phyloP scores from a whole-genome alignment of 1,140 invertebrate species.

The Listronotus bonariensis region DNA sequence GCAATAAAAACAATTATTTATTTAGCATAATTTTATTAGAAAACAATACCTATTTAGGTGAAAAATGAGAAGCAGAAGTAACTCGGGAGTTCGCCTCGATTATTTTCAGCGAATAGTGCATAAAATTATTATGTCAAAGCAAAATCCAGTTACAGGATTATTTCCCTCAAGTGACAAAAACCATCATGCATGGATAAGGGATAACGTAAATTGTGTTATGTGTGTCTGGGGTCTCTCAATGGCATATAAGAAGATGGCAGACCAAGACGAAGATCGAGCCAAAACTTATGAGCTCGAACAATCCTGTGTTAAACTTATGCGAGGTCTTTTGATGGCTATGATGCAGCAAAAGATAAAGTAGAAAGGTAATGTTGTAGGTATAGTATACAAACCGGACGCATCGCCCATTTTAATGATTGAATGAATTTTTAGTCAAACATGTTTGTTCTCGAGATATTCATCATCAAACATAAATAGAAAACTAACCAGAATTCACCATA shows the following conservation, averaged over 20 bases:
- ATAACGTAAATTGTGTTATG: conserved; percentile 97
- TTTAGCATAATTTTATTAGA: too few relatives aligned
- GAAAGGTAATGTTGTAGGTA: conserved; percentile 71
- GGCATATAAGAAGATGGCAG: conserved; percentile 98
- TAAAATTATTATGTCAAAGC: conserved; percentile 89
- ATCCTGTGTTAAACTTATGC: conserved; percentile 83
- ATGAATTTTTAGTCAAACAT: too few relatives aligned
- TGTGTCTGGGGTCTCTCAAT: conserved; percentile 97
- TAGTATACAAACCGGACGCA: too few relatives aligned
- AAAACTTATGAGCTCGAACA: conserved; percentile 98
- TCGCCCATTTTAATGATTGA: too few relatives aligned
- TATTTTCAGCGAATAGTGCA: conserved; percentile 93
- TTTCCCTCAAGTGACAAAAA: conserved; percentile 85
- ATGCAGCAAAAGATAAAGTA: conserved; percentile 97
- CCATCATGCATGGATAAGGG: conserved; percentile 96
- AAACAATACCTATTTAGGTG: too few relatives aligned
- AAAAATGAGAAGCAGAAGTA: conserved; percentile 73
- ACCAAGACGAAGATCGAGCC: conserved; percentile 96
- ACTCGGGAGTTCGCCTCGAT: conserved; percentile 92
- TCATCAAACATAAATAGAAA: too few relatives aligned
- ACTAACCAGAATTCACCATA: too few relatives aligned
- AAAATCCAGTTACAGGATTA: conserved; percentile 94
- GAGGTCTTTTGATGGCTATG: conserved; percentile 92
- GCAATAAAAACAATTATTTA: too few relatives aligned
- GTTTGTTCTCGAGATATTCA: too few relatives aligned